Conservation (phyloP, 1,140 invertebrate genomes). For the Protaetia brevitarsis region DNA sequence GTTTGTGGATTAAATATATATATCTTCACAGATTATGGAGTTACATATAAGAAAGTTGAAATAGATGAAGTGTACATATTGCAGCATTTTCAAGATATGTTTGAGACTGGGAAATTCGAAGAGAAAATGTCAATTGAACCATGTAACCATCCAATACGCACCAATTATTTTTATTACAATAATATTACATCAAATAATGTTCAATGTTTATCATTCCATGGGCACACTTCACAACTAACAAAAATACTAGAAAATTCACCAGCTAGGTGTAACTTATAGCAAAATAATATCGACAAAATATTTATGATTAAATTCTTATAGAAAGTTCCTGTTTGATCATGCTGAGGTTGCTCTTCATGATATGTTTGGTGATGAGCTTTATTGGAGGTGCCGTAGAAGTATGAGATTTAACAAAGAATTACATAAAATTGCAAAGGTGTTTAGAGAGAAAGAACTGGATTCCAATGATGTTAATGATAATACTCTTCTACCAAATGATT, state of each 20-base stretch:
- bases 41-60: constrained; percentile 43
- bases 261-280: constrained; percentile 39
- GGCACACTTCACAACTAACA: constrained; percentile 64
- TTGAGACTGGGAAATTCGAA: constrained; percentile 73
- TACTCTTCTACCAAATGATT: constrained; percentile 57
- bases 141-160: constrained; percentile 51
- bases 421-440: constrained; percentile 66
- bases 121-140: constrained; percentile 73
- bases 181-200: constrained; percentile 66
- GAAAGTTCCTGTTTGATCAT: constrained; percentile 75
- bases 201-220: constrained; percentile 82
- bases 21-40: neutral
- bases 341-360: constrained; percentile 89
- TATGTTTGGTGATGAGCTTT: constrained; percentile 74
- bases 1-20: neutral
- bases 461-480: constrained; percentile 65
- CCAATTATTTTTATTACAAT: constrained; percentile 52
- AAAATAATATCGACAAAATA: neutral
- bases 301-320: constrained; percentile 36
- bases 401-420: constrained; percentile 83
- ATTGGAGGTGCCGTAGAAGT: constrained; percentile 85
- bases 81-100: constrained; percentile 83
- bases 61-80: constrained; percentile 79
- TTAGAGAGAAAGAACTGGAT: constrained; percentile 64
- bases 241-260: constrained; percentile 52